Base-by-base conservation (phyloP, 2,888 invertebrate genomes). In the Drosophila crucigera region DNA sequence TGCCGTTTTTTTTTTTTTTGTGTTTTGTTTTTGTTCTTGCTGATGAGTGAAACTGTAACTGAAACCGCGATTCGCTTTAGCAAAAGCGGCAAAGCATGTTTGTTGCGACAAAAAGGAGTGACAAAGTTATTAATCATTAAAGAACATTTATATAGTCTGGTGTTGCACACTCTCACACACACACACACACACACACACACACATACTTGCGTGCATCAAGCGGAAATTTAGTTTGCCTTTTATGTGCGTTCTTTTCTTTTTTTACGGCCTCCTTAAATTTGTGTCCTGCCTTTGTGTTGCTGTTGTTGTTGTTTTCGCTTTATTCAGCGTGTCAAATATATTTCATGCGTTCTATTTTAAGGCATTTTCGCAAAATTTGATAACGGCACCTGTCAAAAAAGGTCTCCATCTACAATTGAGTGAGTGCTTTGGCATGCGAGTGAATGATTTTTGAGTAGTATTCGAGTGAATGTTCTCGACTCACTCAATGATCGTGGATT, bases 41-140 rank as follows among this genome's bases (percentile, higher is more conserved):
- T 73, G 52, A 63, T 58, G 75, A 77, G 82, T 79, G 82, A 82
- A 84, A 89, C 77, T 76, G 80, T 81, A 80, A 82, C 74, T 76
- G 82, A 83, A 80, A 82, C 74, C 82, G 69, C 76, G 73, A 68
- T 76, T 70, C 58, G 64, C 59, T 68, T 63, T 54, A 49, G 68
- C 61, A 55, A 37, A 22, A 39, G 59, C 60, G 65, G 62, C 59
- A 55, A 33, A 54, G 54, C 50, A 31, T 30, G 65, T 59, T 54
- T 78, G 68, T 66, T 73, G 84, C 64, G 69, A 64, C 33, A 72
- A 89, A 83, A 89, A 81, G 78, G 84, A 90, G 86, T 90, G 88
- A 75, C 82, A 82, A 81, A 73, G 87, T 87, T 88, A 87, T 87
- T 83, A 87, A 88, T 87, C 90, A 87, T 87, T 90, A 78, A 85